Conservation (phyloP, 2,888 invertebrate species). For the Leuctra nigra region DNA sequence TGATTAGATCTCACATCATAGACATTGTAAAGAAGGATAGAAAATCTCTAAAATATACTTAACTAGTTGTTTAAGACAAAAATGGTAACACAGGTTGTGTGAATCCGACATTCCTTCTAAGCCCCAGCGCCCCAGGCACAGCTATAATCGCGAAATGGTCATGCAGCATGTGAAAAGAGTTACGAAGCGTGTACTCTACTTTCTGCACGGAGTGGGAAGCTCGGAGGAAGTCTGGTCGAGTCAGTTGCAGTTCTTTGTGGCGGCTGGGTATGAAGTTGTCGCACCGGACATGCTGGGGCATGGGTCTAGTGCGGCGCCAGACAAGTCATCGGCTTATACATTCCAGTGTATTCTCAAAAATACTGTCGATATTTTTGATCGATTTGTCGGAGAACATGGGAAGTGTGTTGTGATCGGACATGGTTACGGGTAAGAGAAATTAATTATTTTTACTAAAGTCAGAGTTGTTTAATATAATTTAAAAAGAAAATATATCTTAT, state of each 20-base stretch:
- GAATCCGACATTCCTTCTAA: neutral
- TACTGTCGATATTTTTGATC: conserved; percentile 51
- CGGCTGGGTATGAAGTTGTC: conserved; percentile 53
- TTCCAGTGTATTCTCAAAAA: conserved; percentile 54
- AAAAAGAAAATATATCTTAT: too few species aligned
- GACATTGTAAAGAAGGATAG: too few species aligned
- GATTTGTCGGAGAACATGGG: conserved; percentile 47
- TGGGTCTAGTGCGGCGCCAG: conserved; percentile 56
- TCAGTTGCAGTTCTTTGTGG: conserved; percentile 51
- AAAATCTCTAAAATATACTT: too few species aligned
- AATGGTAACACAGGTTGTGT: neutral
- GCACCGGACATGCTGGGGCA: conserved; percentile 63
- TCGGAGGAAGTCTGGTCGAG: conserved; percentile 56
- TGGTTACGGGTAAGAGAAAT: conserved; percentile 56
- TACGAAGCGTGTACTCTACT: conserved; percentile 49
- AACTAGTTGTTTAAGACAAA: too few species aligned
- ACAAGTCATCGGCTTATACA: conserved; percentile 47
- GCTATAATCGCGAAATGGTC: too few species aligned
- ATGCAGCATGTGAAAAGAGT: neutral
- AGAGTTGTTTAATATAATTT: too few species aligned
- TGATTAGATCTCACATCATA: too few species aligned
- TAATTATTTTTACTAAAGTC: neutral
- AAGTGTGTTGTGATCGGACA: conserved; percentile 58
- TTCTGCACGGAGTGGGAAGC: conserved; percentile 61
- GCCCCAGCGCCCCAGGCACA: neutral